phyloP scores from a whole-genome alignment of 2,113 vertebrate species.

The Cisticola juncidis region DNA sequence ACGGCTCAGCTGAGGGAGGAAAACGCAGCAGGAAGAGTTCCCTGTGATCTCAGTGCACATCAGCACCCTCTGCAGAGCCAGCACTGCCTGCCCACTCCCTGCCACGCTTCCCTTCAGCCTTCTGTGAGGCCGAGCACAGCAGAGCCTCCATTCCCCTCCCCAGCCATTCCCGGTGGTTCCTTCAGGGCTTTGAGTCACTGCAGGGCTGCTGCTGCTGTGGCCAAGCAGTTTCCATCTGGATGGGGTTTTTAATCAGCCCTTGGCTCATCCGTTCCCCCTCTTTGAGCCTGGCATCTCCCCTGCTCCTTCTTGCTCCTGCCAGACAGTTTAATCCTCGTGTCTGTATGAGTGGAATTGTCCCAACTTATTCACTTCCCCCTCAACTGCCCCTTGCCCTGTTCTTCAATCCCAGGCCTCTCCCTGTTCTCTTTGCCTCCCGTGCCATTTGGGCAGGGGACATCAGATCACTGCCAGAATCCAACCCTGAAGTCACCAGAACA shows the following conservation, averaged over 20 bases:
- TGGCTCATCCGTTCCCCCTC: not conserved
- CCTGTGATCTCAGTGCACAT: not conserved
- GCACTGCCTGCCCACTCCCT: not conserved
- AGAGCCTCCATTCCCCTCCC: not conserved
- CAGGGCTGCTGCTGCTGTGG: not conserved
- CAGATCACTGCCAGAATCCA: not conserved
- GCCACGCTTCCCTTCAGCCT: not conserved
- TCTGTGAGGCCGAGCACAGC: not conserved
- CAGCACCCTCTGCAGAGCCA: not conserved
- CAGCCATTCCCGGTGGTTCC: not conserved
- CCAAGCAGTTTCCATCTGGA: not conserved
- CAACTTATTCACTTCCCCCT: not conserved
- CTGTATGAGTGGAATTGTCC: not conserved
- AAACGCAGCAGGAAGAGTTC: not conserved
- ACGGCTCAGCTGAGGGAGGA: not conserved
- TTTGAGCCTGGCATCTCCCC: not conserved
- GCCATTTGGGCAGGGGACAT: accelerated
- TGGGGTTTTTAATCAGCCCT: not conserved
- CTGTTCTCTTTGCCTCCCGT: not conserved
- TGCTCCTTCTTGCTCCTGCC: not conserved
- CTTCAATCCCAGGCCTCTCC: not conserved
- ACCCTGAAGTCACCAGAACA: not conserved
- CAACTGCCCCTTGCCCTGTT: not conserved
- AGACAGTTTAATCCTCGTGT: accelerated
- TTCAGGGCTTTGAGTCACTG: not conserved